These are phyloP conservation scores for Oncorhynchus gorbuscha DNA, from an alignment of 2,113 vertebrate species.

Conservation along the genomic window DNA sequence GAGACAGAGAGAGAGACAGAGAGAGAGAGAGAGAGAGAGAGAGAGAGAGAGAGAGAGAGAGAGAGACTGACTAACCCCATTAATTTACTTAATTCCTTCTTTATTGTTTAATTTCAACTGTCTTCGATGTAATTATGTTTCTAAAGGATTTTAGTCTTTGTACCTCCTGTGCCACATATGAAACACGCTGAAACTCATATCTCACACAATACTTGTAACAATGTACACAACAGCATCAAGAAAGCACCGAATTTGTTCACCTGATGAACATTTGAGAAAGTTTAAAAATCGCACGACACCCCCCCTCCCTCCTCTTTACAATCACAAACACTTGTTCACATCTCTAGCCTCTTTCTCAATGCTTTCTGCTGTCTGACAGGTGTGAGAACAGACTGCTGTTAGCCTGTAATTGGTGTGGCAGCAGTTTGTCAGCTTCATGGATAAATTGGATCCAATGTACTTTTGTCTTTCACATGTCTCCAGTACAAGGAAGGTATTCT, in stretches of 20 bases:
- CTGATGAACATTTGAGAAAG: background rate
- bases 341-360: slow-evolving; percentile 34
- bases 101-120: background rate
- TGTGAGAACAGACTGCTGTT: slow-evolving; percentile 67
- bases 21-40: background rate
- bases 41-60: background rate
- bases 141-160: background rate
- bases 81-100: background rate
- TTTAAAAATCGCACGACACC: background rate
- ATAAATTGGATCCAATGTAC: slow-evolving; percentile 55
- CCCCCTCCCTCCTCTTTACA: background rate
- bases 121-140: background rate
- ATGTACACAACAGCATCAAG: background rate
- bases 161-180: background rate
- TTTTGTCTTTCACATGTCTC: background rate
- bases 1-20: background rate
- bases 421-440: slow-evolving; percentile 65
- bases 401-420: slow-evolving; percentile 74
- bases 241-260: background rate
- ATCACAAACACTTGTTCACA: slow-evolving; percentile 15
- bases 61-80: background rate
- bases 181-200: background rate
- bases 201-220: background rate
- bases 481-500: slow-evolving; percentile 10
- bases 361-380: slow-evolving; percentile 55